A percentile compares a stretch with the other conserved stretches of the same genome.
Conservation (phyloP, 1,140 invertebrate species). For the Pygmarrhopalites habei region DNA sequence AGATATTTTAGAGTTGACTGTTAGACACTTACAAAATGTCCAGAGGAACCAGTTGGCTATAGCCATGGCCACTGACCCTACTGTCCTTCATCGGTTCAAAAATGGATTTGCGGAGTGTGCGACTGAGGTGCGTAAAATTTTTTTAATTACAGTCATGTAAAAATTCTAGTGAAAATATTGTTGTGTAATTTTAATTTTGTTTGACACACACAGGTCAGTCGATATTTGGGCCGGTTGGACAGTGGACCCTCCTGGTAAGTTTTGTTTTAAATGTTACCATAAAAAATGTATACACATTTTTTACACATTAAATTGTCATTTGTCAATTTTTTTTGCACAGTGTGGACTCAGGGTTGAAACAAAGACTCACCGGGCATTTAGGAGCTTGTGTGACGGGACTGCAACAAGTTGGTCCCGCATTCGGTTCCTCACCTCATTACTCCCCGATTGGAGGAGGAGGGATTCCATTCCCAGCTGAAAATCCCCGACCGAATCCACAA, state of each 20-base stretch:
- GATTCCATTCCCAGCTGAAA: slow-evolving; percentile 4
- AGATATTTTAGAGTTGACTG: slow-evolving; percentile 66
- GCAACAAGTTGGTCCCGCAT: slow-evolving; percentile 54
- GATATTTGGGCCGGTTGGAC: slow-evolving; percentile 66
- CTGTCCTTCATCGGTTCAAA: slow-evolving; percentile 73
- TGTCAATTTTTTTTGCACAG: too few species aligned
- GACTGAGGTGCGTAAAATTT: slow-evolving; percentile 47
- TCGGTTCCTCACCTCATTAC: slow-evolving; percentile 31
- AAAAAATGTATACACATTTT: too few species aligned
- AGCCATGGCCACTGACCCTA: slow-evolving; percentile 70
- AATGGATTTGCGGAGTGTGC: slow-evolving; percentile 69
- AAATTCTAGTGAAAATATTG: too few species aligned
- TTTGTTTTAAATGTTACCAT: too few species aligned
- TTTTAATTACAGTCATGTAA: too few species aligned
- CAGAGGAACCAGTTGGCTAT: slow-evolving; percentile 68
- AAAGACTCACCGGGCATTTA: slow-evolving; percentile 67
- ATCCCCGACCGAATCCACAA: background rate
- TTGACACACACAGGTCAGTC: slow-evolving; percentile 79
- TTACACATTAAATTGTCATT: too few species aligned
- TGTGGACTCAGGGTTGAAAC: slow-evolving; percentile 59
- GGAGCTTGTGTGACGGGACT: slow-evolving; percentile 65
- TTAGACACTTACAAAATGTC: slow-evolving; percentile 78
- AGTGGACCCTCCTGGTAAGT: too few species aligned
- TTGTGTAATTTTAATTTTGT: too few species aligned
- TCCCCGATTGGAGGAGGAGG: background rate